Base-by-base conservation (phyloP, 2,113 vertebrate species). In the Pholis gunnellus region DNA sequence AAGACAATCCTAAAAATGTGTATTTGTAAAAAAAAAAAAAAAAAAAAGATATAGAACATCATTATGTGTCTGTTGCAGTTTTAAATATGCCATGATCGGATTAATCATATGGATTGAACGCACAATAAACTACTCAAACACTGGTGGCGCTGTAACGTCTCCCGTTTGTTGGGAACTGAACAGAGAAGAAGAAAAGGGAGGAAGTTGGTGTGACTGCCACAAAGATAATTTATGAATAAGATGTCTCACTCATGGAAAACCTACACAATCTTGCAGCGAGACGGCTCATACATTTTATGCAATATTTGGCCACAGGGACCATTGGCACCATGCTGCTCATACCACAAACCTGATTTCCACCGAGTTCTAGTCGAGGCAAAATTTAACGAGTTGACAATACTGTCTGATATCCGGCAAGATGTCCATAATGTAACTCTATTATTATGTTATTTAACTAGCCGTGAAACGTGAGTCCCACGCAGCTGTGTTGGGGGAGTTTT, bases 181-280 rank as follows among this genome's bases (percentile, higher is more conserved):
- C 18, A 38, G 38, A 38, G 52, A 89, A 85, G 75, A 88, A 88
- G 79, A 84, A 75, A 42, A n/a, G 34, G 18, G n/a, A 20, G 57
- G 75, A 75, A 57, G 75, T 68, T 4, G 0, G 1, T 13, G 22
- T n/a, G 14, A 25, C 1, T 4, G 15, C 20, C 34, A 56, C 69
- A 66, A 72, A 82, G 66, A 65, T 79, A 3, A 5, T 8, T 10
- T 20, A 40, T 20, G 15, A 4, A 52, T 0, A 17, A 0, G 70
- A 87, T 36, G 4, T 60, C 4, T 81, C 46, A 83, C 83, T 82
- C 67, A 0, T 7, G 0, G 14, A 29, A 34, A 56, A 25, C 5
- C 29, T 36, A 9, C 9, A 1, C 31, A 61, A 29, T 61, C 9
- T 20, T 36, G 11, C 44, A 29, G 14, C 17, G 42, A 46, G 25